Conservation (phyloP, 1,140 invertebrate species). For the Megalopta genalis region DNA sequence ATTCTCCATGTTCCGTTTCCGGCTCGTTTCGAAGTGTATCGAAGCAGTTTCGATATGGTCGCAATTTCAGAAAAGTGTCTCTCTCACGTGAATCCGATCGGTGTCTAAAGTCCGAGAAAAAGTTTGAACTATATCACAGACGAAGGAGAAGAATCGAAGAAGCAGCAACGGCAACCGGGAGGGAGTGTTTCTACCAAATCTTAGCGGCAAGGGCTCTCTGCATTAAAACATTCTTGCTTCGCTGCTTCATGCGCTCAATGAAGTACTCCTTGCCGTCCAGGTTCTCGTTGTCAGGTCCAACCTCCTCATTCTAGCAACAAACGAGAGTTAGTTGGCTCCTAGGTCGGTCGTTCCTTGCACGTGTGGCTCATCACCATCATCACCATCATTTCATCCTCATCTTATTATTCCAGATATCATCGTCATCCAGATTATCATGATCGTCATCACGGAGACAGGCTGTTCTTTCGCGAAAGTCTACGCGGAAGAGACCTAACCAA, state of each 20-base stretch:
- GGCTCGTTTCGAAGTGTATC: conserved; percentile 2
- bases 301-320: conserved; percentile 74
- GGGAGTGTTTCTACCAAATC: conserved; percentile 67
- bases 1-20: not conserved
- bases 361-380: conserved; percentile 64
- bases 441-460: conserved; percentile 50
- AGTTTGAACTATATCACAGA: conserved; percentile 58
- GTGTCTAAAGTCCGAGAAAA: conserved; percentile 41
- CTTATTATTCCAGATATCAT: conserved; percentile 49
- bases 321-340: conserved; percentile 71
- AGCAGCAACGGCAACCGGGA: conserved; percentile 33
- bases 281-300: conserved; percentile 60
- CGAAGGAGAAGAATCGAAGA: conserved; percentile 57
- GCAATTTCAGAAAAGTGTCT: conserved; percentile 34
- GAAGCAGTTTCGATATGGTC: conserved; percentile 24
- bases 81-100: conserved; percentile 34
- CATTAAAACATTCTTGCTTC: conserved; percentile 76
- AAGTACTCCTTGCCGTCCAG: conserved; percentile 73
- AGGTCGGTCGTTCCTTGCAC: conserved; percentile 39
- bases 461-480: conserved; percentile 57
- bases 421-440: conserved; percentile 58
- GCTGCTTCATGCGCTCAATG: conserved; percentile 77
- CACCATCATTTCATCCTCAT: conserved; percentile 44
- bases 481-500: conserved; percentile 67
- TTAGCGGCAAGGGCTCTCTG: conserved; percentile 74